Percentiles rank a stretch among this genome's conserved stretches.
Conservation (phyloP, 2,888 invertebrate species). For the Lamellibrachia columna region DNA sequence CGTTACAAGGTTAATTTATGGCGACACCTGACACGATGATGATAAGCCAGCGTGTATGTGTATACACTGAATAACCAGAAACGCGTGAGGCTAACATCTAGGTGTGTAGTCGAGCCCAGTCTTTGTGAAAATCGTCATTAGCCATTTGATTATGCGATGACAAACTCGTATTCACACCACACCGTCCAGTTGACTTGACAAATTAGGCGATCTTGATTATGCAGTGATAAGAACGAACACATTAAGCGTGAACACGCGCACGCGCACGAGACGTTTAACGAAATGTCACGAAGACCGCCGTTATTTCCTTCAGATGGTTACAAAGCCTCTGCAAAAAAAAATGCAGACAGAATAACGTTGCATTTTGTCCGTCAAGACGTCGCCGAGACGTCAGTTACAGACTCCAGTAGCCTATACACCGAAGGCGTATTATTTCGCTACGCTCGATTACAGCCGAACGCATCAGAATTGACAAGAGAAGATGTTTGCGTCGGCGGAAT, state of each 20-base stretch:
- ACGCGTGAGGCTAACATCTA: not conserved
- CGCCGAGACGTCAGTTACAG: not conserved
- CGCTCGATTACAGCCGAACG: not conserved
- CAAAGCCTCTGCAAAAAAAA: not conserved
- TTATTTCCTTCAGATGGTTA: not conserved
- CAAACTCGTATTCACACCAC: not conserved
- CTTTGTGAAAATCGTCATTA: not conserved
- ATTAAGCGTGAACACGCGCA: not conserved
- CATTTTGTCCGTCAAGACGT: not conserved
- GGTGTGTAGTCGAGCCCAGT: not conserved
- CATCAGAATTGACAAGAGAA: not conserved
- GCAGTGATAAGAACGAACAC: not conserved
- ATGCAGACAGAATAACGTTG: not conserved
- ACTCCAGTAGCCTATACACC: not conserved
- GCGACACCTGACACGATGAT: not conserved
- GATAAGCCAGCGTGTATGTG: not conserved
- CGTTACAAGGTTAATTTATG: no score
- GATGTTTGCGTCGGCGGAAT: not conserved
- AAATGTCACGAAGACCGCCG: not conserved
- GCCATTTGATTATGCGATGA: not conserved
- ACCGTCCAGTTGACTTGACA: not conserved
- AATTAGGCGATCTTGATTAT: not conserved
- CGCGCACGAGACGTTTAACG: not conserved
- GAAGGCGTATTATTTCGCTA: not conserved
- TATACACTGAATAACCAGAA: not conserved